A percentile compares a stretch with the other conserved stretches of the same genome.
phyloP scores from a whole-genome alignment of 2,113 vertebrate genomes.

The Calidris pugnax region DNA sequence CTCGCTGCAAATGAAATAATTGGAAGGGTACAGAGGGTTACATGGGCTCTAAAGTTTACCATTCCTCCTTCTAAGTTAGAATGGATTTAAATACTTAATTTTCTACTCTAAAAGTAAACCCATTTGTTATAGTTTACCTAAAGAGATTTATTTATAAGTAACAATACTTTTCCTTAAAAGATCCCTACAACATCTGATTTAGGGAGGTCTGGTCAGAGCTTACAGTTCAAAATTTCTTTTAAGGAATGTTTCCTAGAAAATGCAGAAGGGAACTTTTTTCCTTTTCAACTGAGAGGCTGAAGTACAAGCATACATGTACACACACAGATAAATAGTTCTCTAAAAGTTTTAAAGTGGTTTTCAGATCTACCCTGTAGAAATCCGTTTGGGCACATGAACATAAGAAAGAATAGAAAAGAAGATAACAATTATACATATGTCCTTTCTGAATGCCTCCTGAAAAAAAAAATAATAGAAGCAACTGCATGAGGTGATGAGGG shows the following conservation, averaged over 20 bases:
- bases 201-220: background rate
- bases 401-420: background rate
- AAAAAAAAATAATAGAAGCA: background rate
- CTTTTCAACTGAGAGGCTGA: background rate
- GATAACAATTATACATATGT: background rate
- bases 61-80: background rate
- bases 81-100: background rate
- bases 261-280: background rate
- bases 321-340: background rate
- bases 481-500: background rate
- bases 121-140: background rate
- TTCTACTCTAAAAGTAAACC: background rate
- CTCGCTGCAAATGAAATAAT: background rate
- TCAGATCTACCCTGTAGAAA: background rate
- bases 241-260: background rate
- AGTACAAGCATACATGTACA: background rate
- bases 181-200: background rate
- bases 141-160: background rate
- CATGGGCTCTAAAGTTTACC: background rate
- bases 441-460: background rate
- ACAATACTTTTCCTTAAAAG: background rate
- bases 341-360: background rate
- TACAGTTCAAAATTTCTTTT: background rate
- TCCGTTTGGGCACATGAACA: background rate
- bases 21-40: background rate